phyloP scores from a whole-genome alignment of 2,113 vertebrate genomes.

The Strix uralensis region DNA sequence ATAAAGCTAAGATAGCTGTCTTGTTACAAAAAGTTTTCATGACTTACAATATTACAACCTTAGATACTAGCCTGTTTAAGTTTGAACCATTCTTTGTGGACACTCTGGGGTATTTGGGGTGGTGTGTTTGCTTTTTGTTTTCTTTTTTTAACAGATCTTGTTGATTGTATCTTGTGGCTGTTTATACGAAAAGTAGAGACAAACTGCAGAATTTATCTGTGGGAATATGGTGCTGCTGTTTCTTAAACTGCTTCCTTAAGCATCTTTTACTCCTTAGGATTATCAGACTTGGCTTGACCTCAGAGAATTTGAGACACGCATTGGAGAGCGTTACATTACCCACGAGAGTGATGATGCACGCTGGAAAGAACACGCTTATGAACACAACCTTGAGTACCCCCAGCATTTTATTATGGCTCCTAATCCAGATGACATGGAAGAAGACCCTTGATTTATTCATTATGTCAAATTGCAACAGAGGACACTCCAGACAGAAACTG shows the following conservation, averaged over 20 bases:
- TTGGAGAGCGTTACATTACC: slow-evolving; percentile 96
- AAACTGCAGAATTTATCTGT: neutral
- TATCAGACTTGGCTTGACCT: slow-evolving; percentile 98
- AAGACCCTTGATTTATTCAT: slow-evolving; percentile 85
- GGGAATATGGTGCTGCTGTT: neutral
- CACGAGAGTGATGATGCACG: slow-evolving; percentile 95
- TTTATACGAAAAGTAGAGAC: neutral
- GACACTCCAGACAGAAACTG: slow-evolving; percentile 16
- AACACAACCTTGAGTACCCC: slow-evolving; percentile 87
- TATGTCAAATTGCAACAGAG: neutral
- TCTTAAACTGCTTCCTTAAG: neutral
- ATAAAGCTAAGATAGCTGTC: neutral
- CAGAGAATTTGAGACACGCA: slow-evolving; percentile 94
- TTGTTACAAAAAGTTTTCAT: neutral
- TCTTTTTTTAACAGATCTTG: neutral
- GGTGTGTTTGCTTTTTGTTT: neutral
- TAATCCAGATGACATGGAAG: slow-evolving; percentile 97
- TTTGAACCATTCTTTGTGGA: neutral
- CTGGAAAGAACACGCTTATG: slow-evolving; percentile 91
- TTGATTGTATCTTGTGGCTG: neutral
- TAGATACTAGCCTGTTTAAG: neutral
- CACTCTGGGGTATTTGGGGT: neutral
- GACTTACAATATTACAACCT: neutral
- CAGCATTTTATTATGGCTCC: slow-evolving; percentile 98
- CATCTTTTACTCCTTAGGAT: slow-evolving; percentile 75